phyloP scores from a whole-genome alignment of 1,140 invertebrate genomes.

The Teleogryllus occipitalis region DNA sequence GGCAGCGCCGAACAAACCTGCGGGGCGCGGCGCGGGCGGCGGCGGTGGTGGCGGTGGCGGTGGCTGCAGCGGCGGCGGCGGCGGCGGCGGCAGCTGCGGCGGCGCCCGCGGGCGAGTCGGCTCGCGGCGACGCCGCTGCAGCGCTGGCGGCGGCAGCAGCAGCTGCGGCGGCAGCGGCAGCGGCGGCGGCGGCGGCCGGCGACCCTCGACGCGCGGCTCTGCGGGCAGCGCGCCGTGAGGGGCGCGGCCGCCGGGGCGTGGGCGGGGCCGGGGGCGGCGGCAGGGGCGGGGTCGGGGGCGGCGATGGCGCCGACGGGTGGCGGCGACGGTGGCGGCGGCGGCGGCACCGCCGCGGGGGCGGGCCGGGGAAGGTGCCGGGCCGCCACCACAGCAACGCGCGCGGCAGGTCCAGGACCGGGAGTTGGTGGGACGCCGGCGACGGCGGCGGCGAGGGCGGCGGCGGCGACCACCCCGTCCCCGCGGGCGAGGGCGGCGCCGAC shows the following conservation, averaged over 20 bases:
- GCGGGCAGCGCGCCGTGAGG: not conserved
- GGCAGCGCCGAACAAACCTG: conserved; percentile 44
- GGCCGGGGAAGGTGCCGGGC: not conserved
- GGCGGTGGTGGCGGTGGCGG: too few relatives aligned
- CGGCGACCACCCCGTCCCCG: not conserved
- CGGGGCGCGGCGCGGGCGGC: conserved; percentile 36
- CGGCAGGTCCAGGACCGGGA: not conserved
- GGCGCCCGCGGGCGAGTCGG: not conserved
- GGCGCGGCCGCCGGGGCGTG: not conserved
- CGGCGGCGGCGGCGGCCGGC: conserved; percentile 34
- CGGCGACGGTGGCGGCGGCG: not conserved
- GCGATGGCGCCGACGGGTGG: too few relatives aligned
- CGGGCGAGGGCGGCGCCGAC: not conserved
- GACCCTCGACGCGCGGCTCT: conserved; percentile 27
- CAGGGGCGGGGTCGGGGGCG: too few relatives aligned
- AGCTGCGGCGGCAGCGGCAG: not conserved
- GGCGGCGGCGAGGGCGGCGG: not conserved
- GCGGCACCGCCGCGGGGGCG: too few relatives aligned
- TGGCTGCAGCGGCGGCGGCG: conserved; percentile 30
- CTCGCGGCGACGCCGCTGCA: not conserved
- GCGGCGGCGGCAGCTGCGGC: conserved; percentile 30
- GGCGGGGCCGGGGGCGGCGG: too few relatives aligned
- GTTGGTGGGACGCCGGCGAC: not conserved
- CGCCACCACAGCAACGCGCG: not conserved
- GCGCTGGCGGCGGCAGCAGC: not conserved